Conservation (phyloP, 1,140 invertebrate species). For the Orchestia grillus region DNA sequence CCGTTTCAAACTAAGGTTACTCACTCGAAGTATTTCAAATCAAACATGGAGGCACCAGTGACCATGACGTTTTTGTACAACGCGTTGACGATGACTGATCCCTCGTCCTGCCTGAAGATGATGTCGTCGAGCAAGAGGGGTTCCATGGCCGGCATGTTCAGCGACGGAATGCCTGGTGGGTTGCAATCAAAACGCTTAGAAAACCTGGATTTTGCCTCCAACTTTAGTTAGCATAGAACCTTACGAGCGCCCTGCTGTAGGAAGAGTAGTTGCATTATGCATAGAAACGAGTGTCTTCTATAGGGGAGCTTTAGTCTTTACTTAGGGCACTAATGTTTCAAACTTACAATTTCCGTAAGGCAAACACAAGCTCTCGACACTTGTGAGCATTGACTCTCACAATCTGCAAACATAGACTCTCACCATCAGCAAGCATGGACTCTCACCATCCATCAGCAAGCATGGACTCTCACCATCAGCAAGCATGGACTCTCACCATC, state of each 20-base stretch:
- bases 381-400: neutral
- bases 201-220: neutral
- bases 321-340: neutral
- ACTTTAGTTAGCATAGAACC: neutral
- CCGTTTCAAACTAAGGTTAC: neutral
- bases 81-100: neutral
- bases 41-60: conserved; percentile 31
- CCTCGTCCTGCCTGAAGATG: neutral
- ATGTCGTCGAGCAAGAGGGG: conserved; percentile 9
- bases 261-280: neutral
- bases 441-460: neutral
- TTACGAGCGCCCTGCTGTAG: neutral
- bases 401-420: neutral
- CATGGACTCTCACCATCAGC: neutral
- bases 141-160: conserved; percentile 33
- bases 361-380: neutral
- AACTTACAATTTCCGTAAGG: neutral
- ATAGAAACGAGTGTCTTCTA: neutral
- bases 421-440: neutral
- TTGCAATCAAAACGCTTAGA: neutral
- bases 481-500: neutral
- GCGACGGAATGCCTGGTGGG: conserved; percentile 16
- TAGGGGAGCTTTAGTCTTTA: neutral
- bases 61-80: neutral
- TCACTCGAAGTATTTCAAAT: conserved; percentile 45